These are phyloP conservation scores for Marmota monax DNA, from an alignment of 2,113 vertebrate genomes.

Conservation along the genomic window DNA sequence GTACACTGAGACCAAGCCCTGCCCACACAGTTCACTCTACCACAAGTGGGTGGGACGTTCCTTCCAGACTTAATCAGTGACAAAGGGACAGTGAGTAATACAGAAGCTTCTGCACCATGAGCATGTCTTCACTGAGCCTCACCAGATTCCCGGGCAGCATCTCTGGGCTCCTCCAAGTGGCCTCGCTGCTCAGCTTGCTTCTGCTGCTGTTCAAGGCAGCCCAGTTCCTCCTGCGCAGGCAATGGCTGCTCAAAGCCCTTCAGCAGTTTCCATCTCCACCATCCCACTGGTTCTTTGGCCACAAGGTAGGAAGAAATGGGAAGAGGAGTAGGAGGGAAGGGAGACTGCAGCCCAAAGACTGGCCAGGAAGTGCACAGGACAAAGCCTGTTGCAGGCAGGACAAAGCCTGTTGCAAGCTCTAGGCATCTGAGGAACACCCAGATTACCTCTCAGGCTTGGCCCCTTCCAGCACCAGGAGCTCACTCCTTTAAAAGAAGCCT, in stretches of 20 bases:
- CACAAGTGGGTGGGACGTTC: background rate
- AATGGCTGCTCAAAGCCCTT: slow-evolving; percentile 77
- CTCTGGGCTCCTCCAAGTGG: slow-evolving; percentile 77
- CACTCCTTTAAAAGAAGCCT: background rate
- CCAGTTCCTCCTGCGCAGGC: slow-evolving; percentile 78
- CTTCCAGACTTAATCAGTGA: background rate
- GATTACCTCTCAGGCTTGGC: background rate
- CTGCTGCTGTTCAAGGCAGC: slow-evolving; percentile 82
- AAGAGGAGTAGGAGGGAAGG: background rate
- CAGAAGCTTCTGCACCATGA: slow-evolving; percentile 12
- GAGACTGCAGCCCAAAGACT: background rate
- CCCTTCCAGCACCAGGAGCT: background rate
- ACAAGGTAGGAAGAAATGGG: background rate
- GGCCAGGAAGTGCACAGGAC: no score
- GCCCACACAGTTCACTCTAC: background rate
- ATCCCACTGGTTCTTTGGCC: background rate
- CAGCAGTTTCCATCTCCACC: slow-evolving; percentile 88
- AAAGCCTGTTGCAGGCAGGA: background rate
- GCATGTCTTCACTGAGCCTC: background rate
- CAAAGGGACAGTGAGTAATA: background rate
- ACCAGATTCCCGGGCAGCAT: background rate
- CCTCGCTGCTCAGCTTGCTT: slow-evolving; percentile 73
- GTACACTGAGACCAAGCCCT: background rate
- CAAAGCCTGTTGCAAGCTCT: background rate
- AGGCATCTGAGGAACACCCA: rapidly evolving